These are phyloP conservation scores for Elaphurus davidianus DNA, from an alignment of 2,113 vertebrate genomes.

Conservation along the genomic window DNA sequence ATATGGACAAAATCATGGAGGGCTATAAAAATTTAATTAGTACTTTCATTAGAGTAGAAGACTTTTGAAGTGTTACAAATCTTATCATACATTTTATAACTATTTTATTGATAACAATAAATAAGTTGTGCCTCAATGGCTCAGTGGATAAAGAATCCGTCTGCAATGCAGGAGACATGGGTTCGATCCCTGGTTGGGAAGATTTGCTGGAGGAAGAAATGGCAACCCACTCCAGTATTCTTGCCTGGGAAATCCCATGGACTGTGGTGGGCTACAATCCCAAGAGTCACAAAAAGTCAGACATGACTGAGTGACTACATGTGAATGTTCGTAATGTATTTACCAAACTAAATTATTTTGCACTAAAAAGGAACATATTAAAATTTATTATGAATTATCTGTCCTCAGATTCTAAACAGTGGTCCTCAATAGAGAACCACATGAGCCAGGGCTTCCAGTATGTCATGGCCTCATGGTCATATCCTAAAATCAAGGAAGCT, in stretches of 20 bases:
- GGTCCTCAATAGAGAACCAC: background rate
- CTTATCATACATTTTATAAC: background rate
- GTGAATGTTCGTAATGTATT: background rate
- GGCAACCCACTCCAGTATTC: accelerated
- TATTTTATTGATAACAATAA: background rate
- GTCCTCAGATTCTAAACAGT: background rate
- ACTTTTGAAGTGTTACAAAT: background rate
- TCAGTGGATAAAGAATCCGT: background rate
- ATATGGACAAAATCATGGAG: background rate
- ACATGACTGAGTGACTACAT: background rate
- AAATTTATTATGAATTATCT: background rate
- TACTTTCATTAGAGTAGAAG: background rate
- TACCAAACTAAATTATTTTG: conserved; percentile 19
- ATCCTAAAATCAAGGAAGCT: background rate
- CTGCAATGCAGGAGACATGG: background rate
- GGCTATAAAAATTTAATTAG: background rate
- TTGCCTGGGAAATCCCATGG: background rate
- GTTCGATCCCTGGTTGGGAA: background rate
- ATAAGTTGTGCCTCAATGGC: background rate
- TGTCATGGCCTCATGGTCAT: background rate
- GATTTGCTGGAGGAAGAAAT: background rate
- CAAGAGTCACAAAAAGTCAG: background rate
- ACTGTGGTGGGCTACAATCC: background rate
- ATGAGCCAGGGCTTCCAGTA: no score
- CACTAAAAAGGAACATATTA: background rate